Conservation (phyloP, 2,888 invertebrate species). For the Ophioninae sp. region DNA sequence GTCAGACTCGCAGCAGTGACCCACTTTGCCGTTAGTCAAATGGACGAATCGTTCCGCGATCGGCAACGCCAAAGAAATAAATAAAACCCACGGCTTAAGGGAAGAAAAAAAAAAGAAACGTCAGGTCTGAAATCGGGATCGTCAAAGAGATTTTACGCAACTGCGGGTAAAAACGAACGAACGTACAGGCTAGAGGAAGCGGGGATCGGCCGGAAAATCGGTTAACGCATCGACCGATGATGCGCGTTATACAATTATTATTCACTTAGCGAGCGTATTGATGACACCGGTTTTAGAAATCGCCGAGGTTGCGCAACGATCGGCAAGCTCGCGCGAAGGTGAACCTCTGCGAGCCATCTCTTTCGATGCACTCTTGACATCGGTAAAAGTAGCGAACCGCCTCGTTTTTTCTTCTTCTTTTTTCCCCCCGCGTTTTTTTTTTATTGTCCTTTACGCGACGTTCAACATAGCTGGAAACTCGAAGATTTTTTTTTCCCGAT, state of each 20-base stretch:
- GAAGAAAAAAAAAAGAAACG: not conserved
- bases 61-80: not conserved
- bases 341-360: slow-evolving; percentile 54
- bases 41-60: slow-evolving; percentile 2
- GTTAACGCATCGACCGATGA: slow-evolving; percentile 48
- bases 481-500: not conserved
- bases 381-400: slow-evolving; percentile 47
- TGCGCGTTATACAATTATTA: slow-evolving; percentile 62
- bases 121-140: not conserved
- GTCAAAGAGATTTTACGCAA: not conserved
- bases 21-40: slow-evolving; percentile 18
- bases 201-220: slow-evolving; percentile 42
- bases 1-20: slow-evolving; percentile 16
- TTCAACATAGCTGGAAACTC: not conserved
- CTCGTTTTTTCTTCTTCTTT: not conserved
- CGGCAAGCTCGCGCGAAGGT: slow-evolving; percentile 57
- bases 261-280: slow-evolving; percentile 61
- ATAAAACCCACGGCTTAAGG: not conserved
- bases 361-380: slow-evolving; percentile 61
- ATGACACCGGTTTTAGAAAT: slow-evolving; percentile 64
- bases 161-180: not conserved
- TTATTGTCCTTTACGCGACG: slow-evolving; percentile 7
- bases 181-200: not conserved
- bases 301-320: slow-evolving; percentile 51
- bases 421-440: not conserved